Evolutionary conservation across 2,797 vertebrate species (phyloP).

Genomic region (Mallotus villosus): DNA sequence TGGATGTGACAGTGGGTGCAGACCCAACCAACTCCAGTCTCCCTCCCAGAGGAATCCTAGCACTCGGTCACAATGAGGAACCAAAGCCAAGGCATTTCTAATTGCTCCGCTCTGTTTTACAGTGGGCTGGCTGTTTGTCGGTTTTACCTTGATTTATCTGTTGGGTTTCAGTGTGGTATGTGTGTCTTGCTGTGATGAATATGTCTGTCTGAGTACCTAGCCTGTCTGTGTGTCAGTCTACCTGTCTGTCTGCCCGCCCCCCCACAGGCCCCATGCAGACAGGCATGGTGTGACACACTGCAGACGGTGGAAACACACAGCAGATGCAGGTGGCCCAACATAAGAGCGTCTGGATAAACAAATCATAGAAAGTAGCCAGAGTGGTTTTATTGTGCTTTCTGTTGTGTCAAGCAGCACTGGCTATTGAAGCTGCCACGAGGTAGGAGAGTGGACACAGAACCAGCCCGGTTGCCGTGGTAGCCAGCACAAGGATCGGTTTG

Average conservation of each 20-base stretch:
- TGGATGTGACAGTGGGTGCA: conserved; percentile 11
- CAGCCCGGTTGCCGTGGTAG: not conserved
- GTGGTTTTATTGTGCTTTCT: not conserved
- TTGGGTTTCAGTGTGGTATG: conserved; percentile 31
- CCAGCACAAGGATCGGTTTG: not conserved
- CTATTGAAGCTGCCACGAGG: not conserved
- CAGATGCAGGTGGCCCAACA: conserved; percentile 5
- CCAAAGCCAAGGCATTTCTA: conserved; percentile 24
- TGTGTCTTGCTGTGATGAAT: conserved; percentile 22
- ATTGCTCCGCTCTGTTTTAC: conserved; percentile 22
- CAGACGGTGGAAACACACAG: conserved; percentile 24
- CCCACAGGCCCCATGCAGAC: conserved; percentile 11
- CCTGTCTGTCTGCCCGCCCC: not conserved
- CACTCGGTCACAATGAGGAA: conserved; percentile 32
- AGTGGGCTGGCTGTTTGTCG: conserved; percentile 20
- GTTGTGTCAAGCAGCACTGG: conserved; percentile 6
- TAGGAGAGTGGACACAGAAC: not conserved
- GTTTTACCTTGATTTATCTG: conserved; percentile 39
- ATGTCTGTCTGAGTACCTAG: conserved; percentile 16
- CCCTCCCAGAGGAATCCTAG: conserved; percentile 22
- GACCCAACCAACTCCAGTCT: conserved; percentile 28
- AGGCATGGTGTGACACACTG: conserved; percentile 18
- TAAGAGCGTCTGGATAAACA: conserved; percentile 25
- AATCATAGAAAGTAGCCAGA: conserved; percentile 8
- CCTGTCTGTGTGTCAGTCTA: not conserved